Conservation (phyloP, 2,113 vertebrate genomes). For the Junco hyemalis region DNA sequence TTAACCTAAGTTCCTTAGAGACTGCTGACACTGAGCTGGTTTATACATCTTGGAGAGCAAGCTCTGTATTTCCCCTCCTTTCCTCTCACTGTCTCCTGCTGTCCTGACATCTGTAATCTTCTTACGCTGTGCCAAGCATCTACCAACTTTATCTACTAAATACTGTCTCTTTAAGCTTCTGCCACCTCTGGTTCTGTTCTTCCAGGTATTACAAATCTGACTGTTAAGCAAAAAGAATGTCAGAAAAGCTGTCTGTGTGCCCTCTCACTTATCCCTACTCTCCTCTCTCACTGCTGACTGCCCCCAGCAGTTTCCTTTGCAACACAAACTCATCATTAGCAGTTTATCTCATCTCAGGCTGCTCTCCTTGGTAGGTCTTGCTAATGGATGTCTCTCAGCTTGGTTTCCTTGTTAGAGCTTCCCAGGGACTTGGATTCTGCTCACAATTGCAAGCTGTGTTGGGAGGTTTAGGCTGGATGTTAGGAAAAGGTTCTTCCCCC, state of each 20-base stretch:
- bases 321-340: background rate
- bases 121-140: background rate
- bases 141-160: constrained; percentile 3
- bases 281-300: background rate
- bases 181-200: background rate
- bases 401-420: background rate
- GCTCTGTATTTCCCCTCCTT: background rate
- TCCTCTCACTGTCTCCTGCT: background rate
- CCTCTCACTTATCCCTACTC: background rate
- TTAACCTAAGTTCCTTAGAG: background rate
- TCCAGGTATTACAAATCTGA: background rate
- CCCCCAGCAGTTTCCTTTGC: background rate
- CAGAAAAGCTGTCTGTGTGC: background rate
- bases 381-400: background rate
- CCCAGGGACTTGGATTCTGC: background rate
- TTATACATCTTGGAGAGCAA: background rate
- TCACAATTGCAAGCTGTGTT: accelerated
- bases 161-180: background rate
- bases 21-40: background rate
- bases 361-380: background rate
- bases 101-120: constrained; percentile 9
- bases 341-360: background rate
- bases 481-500: background rate
- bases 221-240: background rate
- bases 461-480: background rate